These are phyloP conservation scores for Catharus minimus DNA, from an alignment of 2,113 vertebrate genomes.

Conservation along the genomic window DNA sequence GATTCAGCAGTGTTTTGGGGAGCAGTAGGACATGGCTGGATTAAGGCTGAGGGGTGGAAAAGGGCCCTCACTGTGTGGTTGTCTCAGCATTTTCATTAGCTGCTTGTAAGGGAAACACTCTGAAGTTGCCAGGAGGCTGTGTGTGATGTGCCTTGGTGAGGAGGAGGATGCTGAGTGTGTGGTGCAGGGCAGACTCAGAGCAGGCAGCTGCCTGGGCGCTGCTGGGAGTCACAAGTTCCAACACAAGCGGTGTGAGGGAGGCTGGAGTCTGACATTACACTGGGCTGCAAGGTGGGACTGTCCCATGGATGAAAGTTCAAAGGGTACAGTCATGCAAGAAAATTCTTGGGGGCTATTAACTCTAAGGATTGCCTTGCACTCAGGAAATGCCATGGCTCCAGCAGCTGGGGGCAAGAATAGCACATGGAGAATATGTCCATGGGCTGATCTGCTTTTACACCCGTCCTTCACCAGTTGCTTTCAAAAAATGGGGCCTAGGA, in stretches of 20 bases:
- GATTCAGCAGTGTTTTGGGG: background rate
- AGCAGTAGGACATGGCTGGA: background rate
- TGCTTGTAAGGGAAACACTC: fast-evolving
- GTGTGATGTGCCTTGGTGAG: fast-evolving
- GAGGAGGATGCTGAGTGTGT: fast-evolving
- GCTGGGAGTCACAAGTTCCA: background rate
- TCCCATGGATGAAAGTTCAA: background rate
- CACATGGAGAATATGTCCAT: fast-evolving
- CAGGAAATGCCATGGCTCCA: background rate
- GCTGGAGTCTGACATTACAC: background rate
- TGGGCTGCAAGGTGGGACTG: fast-evolving
- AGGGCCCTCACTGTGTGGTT: fast-evolving
- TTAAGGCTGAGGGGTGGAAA: background rate
- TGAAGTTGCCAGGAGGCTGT: background rate
- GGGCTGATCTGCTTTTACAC: background rate
- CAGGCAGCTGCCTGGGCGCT: fast-evolving
- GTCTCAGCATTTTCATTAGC: background rate
- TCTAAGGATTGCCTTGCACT: background rate
- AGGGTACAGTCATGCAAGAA: background rate
- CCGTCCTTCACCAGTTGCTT: background rate
- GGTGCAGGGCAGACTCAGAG: background rate
- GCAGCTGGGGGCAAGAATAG: background rate
- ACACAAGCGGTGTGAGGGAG: fast-evolving
- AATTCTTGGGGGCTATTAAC: background rate
- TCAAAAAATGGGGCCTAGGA: background rate